phyloP scores from a whole-genome alignment of 2,888 invertebrate genomes.

The Tiliacea aurago region DNA sequence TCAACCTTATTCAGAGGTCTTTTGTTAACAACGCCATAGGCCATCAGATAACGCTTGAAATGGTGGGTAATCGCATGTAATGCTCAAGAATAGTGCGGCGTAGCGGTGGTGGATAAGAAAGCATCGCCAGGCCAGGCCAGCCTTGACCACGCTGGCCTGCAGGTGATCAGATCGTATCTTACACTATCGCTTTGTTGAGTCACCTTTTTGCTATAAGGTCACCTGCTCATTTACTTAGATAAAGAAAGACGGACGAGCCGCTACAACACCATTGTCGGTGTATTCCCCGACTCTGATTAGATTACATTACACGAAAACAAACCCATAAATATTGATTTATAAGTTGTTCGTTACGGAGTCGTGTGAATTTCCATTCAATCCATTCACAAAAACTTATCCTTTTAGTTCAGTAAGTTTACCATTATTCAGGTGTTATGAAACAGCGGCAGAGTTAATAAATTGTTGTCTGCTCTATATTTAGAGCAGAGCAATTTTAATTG shows the following conservation, averaged over 20 bases:
- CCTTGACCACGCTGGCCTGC: slow-evolving; percentile 81
- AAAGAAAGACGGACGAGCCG: slow-evolving; percentile 60
- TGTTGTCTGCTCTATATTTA: slow-evolving; percentile 13
- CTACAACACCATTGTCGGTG: slow-evolving; percentile 50
- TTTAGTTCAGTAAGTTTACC: slow-evolving; percentile 15
- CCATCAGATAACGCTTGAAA: slow-evolving; percentile 86
- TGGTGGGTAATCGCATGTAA: slow-evolving; percentile 85
- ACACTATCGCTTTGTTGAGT: slow-evolving; percentile 71
- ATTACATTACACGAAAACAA: slow-evolving; percentile 62
- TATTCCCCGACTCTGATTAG: slow-evolving; percentile 52
- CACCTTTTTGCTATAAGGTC: slow-evolving; percentile 70
- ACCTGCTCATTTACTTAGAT: slow-evolving; percentile 72
- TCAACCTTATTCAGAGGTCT: slow-evolving; percentile 79
- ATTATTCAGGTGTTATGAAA: slow-evolving; percentile 28
- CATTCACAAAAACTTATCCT: slow-evolving; percentile 30
- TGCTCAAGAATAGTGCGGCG: slow-evolving; percentile 79
- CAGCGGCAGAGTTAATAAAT: slow-evolving; percentile 16
- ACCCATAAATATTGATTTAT: slow-evolving; percentile 63
- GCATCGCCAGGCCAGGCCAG: slow-evolving; percentile 70
- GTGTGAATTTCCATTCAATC: slow-evolving; percentile 42
- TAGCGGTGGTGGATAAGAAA: slow-evolving; percentile 75
- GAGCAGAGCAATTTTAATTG: slow-evolving; percentile 31
- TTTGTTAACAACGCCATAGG: slow-evolving; percentile 81
- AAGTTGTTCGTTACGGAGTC: slow-evolving; percentile 39
- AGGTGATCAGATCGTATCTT: slow-evolving; percentile 80